Base-by-base conservation (phyloP, 2,113 vertebrate genomes). In the Caranx melampygus region DNA sequence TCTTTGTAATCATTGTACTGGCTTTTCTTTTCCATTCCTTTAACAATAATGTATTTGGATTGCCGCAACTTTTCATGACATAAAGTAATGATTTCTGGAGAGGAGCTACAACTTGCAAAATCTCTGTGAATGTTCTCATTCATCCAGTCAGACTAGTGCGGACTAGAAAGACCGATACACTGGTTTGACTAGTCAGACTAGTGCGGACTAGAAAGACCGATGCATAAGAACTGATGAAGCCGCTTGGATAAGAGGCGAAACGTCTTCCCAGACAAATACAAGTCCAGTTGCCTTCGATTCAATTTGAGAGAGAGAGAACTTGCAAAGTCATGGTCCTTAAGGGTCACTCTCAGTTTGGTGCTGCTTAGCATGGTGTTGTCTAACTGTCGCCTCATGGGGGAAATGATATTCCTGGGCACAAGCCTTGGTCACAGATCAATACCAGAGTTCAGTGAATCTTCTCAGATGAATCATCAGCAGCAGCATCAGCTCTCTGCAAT, bases 371-470 rank as follows among this genome's bases (percentile, higher is more conserved):
- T 42, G 66, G 73, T 87, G 86, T 83, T 82, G 68, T 72, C 88
- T 81, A 18, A 76, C 72, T 83, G 91, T 83, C 68, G 73, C 72
- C 63, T 85, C 76, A 86, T 84, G 89, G 78, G 76, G 72, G 52
- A 59, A 86, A 90, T 86, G 64, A 93, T 92, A 91, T 94, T 93
- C 89, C 77, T 82, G 65, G 72, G 86, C 87, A 88, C 70, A 84
- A 49, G 82, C 82, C 75, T 73, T 78, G 77, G 66, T 84, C 69
- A 66, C 82, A 78, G 89, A 94, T 95, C 93, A 87, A 93, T 93
- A 91, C 67, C 35, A 49, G 35, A 68, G 55, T 71, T 82, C 85
- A 66, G 75, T 87, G 86, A 91, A 75, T 92, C 88, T 88, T 83
- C 86, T 86, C 45, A 16, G 72, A 90, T 89, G 91, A 90, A 89